A percentile compares a stretch with the other conserved stretches of the same genome.
These are phyloP conservation scores for Ornithorhynchus anatinus DNA, from an alignment of 2,113 vertebrate species.

Conservation along the genomic window DNA sequence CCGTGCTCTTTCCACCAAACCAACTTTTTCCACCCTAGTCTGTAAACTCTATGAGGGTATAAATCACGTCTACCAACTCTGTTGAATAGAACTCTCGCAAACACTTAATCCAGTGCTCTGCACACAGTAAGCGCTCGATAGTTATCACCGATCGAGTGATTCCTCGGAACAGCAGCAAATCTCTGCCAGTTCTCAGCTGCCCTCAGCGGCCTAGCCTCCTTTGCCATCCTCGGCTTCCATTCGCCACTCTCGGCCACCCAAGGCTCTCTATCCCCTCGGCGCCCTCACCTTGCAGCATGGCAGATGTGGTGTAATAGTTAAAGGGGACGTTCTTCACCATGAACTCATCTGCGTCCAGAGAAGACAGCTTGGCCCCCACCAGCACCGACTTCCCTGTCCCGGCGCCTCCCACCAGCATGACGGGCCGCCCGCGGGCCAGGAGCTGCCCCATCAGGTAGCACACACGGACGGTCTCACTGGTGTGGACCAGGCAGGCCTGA, in stretches of 20 bases:
- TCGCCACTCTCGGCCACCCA: fast-evolving
- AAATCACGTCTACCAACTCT: no score
- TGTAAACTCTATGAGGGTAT: no score
- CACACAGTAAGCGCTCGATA: no score
- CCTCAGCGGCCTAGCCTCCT: fast-evolving
- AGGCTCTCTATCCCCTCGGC: fast-evolving
- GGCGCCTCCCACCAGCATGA: constrained; percentile 89
- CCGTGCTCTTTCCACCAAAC: no score
- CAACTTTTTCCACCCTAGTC: no score
- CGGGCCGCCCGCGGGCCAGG: constrained; percentile 71
- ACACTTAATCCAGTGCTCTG: no score
- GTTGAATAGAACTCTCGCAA: no score
- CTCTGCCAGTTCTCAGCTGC: not conserved
- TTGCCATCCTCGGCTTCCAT: fast-evolving
- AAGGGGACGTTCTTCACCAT: constrained; percentile 87
- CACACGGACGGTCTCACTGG: constrained; percentile 82
- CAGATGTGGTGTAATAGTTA: constrained; percentile 95
- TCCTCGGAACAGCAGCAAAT: not conserved
- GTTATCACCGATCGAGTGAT: not conserved
- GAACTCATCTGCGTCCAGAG: constrained; percentile 76
- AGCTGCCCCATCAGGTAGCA: constrained; percentile 87
- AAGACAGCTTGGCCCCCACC: constrained; percentile 82
- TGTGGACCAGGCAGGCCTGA: constrained; percentile 93
- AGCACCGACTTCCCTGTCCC: constrained; percentile 91
- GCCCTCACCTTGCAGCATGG: constrained; percentile 89